Evolutionary conservation across 2,888 invertebrate species (phyloP).

Genomic region (Cotesia congregata): DNA sequence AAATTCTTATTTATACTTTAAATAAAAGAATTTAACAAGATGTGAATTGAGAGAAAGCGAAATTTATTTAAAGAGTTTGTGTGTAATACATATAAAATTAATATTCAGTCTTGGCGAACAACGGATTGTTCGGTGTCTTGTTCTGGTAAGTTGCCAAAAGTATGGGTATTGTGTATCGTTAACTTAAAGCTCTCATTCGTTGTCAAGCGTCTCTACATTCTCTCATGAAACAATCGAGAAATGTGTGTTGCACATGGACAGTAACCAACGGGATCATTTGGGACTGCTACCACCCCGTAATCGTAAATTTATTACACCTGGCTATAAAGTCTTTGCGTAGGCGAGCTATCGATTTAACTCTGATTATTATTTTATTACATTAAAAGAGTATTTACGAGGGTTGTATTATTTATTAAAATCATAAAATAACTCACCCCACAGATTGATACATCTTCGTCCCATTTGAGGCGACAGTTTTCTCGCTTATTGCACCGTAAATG

Average conservation of each 20-base stretch:
- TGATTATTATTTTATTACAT: not conserved
- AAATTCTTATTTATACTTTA: too few species aligned
- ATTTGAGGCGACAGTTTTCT: slow-evolving; percentile 86
- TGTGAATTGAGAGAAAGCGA: too few species aligned
- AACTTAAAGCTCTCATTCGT: slow-evolving; percentile 53
- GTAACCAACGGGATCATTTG: slow-evolving; percentile 18
- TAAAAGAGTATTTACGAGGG: not conserved
- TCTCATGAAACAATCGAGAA: slow-evolving; percentile 44
- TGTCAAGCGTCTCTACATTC: slow-evolving; percentile 46
- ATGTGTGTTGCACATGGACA: slow-evolving; percentile 27
- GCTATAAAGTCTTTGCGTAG: not conserved
- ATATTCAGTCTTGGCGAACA: slow-evolving; percentile 58
- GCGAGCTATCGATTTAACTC: not conserved
- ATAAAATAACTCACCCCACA: slow-evolving; percentile 70
- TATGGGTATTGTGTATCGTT: slow-evolving; percentile 56
- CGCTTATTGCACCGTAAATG: slow-evolving; percentile 80
- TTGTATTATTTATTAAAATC: not conserved
- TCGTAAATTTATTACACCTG: slow-evolving; percentile 30
- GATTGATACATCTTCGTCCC: slow-evolving; percentile 79
- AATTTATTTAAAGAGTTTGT: too few species aligned
- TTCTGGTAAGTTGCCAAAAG: slow-evolving; percentile 63
- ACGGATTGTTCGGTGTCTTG: slow-evolving; percentile 55
- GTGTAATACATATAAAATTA: slow-evolving; percentile 54
- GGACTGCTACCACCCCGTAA: slow-evolving; percentile 30
- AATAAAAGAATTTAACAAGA: too few species aligned